These are phyloP conservation scores for Rhamnusium bicolor DNA, from an alignment of 2,888 invertebrate genomes.

Conservation along the genomic window DNA sequence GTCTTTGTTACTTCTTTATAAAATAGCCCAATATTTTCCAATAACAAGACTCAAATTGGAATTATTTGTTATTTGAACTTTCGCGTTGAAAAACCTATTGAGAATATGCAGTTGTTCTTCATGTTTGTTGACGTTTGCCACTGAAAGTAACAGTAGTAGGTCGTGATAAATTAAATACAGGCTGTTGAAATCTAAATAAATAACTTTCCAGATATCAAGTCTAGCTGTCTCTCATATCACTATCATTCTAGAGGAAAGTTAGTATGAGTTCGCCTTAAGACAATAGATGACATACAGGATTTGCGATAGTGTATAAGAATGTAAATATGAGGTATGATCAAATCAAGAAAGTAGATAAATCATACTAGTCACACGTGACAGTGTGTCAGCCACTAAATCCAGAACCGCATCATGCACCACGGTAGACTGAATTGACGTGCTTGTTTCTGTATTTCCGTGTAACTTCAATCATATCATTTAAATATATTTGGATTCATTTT, in stretches of 20 bases:
- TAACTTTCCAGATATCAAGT: conserved; percentile 4
- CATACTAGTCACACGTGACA: not conserved
- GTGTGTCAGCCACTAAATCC: not conserved
- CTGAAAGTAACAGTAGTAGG: conserved; percentile 8
- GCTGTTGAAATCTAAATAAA: not conserved
- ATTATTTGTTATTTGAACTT: too few species aligned
- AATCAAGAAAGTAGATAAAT: conserved; percentile 18
- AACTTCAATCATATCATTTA: not conserved
- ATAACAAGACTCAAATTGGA: too few species aligned
- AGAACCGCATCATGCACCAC: not conserved
- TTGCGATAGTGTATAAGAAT: not conserved
- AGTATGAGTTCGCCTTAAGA: not conserved
- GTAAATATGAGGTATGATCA: not conserved
- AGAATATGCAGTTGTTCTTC: too few species aligned
- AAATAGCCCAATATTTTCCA: too few species aligned
- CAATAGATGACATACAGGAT: not conserved
- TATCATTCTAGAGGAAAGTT: conserved; percentile 4
- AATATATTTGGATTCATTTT: not conserved
- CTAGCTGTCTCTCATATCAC: conserved; percentile 8
- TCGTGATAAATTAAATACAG: not conserved
- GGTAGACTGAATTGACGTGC: not conserved
- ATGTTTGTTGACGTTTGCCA: not conserved
- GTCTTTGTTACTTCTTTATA: too few species aligned
- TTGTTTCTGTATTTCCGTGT: not conserved
- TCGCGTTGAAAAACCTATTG: too few species aligned